phyloP scores from a whole-genome alignment of 2,888 invertebrate species.

The Drosophila helvetica region DNA sequence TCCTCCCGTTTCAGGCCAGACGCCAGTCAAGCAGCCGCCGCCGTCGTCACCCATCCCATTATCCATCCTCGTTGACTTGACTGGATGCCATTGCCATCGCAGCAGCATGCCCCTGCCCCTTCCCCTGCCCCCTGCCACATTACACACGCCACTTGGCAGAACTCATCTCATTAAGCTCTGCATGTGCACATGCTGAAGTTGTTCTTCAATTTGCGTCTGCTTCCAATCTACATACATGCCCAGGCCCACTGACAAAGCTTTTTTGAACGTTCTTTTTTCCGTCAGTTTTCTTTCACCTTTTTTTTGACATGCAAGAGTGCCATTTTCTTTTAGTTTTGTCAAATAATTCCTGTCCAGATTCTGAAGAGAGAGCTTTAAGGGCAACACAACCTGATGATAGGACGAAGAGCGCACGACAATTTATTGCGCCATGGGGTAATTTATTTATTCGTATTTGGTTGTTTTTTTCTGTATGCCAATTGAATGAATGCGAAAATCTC shows the following conservation, averaged over 20 bases:
- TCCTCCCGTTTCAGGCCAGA: slow-evolving; percentile 39
- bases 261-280: slow-evolving; percentile 19
- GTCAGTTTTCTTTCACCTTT: slow-evolving; percentile 20
- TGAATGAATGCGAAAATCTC: slow-evolving; percentile 50
- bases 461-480: slow-evolving; percentile 41
- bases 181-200: slow-evolving; percentile 53
- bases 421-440: slow-evolving; percentile 32
- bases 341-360: slow-evolving; percentile 13
- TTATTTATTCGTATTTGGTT: slow-evolving; percentile 6
- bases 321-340: slow-evolving; percentile 10
- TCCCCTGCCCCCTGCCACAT: slow-evolving; percentile 37
- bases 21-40: slow-evolving; percentile 19
- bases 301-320: background rate
- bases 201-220: slow-evolving; percentile 50
- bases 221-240: slow-evolving; percentile 28
- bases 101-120: background rate
- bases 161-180: slow-evolving; percentile 52
- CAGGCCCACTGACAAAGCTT: slow-evolving; percentile 30
- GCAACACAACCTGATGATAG: background rate
- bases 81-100: background rate
- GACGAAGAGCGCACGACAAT: slow-evolving; percentile 8
- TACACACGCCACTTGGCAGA: slow-evolving; percentile 52
- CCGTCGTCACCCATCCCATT: background rate
- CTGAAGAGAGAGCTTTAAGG: slow-evolving; percentile 11
- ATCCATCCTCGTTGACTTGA: slow-evolving; percentile 11